Conservation (phyloP, 1,140 invertebrate species). For the Matsumurasca onukii region DNA sequence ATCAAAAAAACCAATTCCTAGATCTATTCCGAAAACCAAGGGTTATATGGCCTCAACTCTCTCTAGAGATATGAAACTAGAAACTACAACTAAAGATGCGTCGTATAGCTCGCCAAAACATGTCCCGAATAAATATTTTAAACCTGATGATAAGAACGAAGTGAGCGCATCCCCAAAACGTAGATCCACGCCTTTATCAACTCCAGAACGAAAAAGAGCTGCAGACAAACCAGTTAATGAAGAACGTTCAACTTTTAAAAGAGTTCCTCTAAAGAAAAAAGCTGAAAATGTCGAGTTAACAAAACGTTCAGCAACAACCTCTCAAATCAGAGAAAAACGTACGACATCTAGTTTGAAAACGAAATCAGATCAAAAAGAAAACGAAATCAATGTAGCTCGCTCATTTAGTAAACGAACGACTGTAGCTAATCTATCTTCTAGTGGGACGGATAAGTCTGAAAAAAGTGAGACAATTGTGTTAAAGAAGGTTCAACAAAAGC, state of each 20-base stretch:
- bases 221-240: neutral
- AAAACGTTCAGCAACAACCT: neutral
- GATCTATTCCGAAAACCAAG: slow-evolving; percentile 27
- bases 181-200: slow-evolving; percentile 39
- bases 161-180: slow-evolving; percentile 5
- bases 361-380: slow-evolving; percentile 18
- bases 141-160: slow-evolving; percentile 37
- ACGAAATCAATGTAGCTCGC: slow-evolving; percentile 11
- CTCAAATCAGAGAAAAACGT: slow-evolving; percentile 1
- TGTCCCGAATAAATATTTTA: slow-evolving; percentile 19
- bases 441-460: neutral
- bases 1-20: too few relatives aligned
- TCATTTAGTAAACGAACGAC: neutral
- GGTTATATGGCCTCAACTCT: slow-evolving; percentile 53
- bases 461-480: neutral
- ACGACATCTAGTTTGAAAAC: slow-evolving; percentile 19
- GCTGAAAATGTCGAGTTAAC: slow-evolving; percentile 29
- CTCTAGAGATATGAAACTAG: slow-evolving; percentile 52
- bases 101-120: slow-evolving; percentile 8
- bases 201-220: slow-evolving; percentile 39
- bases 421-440: slow-evolving; percentile 11
- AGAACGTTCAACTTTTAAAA: slow-evolving; percentile 35
- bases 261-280: slow-evolving; percentile 31
- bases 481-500: neutral
- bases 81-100: slow-evolving; percentile 40